Evolutionary conservation across 2,113 vertebrate species (phyloP).

Genomic region (Mandrillus leucophaeus): DNA sequence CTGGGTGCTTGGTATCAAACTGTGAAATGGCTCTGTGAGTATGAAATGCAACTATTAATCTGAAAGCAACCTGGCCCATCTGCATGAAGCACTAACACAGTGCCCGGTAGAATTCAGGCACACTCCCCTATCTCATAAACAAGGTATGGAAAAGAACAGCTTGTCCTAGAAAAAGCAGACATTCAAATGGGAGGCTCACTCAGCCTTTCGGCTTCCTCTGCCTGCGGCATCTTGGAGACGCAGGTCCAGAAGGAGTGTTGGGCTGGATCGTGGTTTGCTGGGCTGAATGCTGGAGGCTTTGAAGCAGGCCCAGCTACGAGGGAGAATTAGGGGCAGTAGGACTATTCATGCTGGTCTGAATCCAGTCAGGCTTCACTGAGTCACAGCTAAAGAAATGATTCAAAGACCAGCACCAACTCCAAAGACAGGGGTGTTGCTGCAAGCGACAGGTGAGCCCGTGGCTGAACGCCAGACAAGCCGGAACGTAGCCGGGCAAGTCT

Average conservation of each 20-base stretch:
- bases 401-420: neutral
- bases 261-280: neutral
- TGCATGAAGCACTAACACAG: neutral
- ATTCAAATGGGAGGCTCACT: neutral
- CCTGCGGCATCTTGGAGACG: neutral
- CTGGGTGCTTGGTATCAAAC: neutral
- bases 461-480: neutral
- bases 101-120: neutral
- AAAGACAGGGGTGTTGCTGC: neutral
- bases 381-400: conserved; percentile 33
- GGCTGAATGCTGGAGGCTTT: neutral
- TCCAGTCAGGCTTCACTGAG: neutral
- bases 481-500: neutral
- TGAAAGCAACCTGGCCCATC: neutral
- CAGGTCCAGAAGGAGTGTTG: neutral
- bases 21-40: conserved; percentile 15
- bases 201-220: neutral
- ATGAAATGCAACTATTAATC: neutral
- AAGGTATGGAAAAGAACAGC: neutral
- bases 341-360: neutral
- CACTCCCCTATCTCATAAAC: neutral
- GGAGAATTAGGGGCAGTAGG: neutral
- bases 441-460: neutral
- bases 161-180: neutral
- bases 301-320: neutral